Conservation (phyloP, 1,140 invertebrate genomes). For the Frieseomelitta varia region DNA sequence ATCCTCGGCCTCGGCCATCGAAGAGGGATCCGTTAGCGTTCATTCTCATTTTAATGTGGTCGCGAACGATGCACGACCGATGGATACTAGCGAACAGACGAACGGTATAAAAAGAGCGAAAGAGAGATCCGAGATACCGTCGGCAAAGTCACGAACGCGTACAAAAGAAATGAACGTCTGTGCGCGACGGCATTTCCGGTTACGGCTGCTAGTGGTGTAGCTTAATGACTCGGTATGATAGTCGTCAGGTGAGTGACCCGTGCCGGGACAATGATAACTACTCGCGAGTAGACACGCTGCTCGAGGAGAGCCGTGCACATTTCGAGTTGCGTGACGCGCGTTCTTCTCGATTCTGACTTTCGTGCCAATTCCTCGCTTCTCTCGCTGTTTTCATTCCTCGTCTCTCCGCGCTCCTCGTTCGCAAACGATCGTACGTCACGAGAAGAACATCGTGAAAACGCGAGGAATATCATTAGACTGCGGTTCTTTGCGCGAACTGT, state of each 20-base stretch:
- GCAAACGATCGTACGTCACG: neutral
- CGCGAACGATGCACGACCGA: neutral
- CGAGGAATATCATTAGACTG: neutral
- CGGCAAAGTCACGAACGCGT: slow-evolving; percentile 49
- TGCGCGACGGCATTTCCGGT: slow-evolving; percentile 61
- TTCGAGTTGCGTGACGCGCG: slow-evolving; percentile 16
- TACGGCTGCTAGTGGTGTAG: slow-evolving; percentile 43
- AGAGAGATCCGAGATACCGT: slow-evolving; percentile 27
- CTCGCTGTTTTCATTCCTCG: neutral
- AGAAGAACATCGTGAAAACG: neutral
- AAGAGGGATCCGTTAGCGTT: neutral
- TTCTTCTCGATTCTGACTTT: neutral
- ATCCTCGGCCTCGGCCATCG: neutral
- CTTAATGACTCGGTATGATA: slow-evolving; percentile 65
- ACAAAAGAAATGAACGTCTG: slow-evolving; percentile 59
- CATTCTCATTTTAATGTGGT: slow-evolving; percentile 16
- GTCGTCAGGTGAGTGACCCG: slow-evolving; percentile 70
- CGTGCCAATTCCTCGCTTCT: neutral
- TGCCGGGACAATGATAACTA: slow-evolving; percentile 62
- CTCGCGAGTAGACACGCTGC: slow-evolving; percentile 18
- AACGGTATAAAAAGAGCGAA: slow-evolving; percentile 20
- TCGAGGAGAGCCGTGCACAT: slow-evolving; percentile 14
- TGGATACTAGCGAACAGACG: neutral
- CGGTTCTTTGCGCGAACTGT: too few species aligned
- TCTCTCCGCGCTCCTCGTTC: neutral